These are phyloP conservation scores for Sisor rabdophorus DNA, from an alignment of 2,113 vertebrate species.

Conservation along the genomic window DNA sequence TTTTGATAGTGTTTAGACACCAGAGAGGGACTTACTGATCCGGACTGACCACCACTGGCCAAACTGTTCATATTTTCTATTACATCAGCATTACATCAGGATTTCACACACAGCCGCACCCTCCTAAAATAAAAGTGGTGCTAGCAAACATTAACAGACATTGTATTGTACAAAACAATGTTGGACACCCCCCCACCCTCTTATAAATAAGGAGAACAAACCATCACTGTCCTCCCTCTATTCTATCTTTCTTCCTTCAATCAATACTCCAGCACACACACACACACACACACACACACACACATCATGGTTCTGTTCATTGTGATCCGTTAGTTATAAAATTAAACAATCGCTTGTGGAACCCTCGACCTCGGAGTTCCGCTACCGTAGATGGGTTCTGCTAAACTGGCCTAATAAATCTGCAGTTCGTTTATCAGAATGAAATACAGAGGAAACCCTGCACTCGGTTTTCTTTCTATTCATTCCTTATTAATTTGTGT, in stretches of 20 bases:
- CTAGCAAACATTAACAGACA: no score
- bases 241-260: slow-evolving; percentile 15
- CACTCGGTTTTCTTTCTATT: neutral
- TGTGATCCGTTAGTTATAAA: slow-evolving; percentile 10
- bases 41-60: no score
- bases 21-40: no score
- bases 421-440: neutral
- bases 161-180: no score
- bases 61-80: no score
- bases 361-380: neutral
- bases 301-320: neutral
- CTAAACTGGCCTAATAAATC: slow-evolving; percentile 5
- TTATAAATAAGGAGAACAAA: slow-evolving; percentile 22
- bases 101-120: no score
- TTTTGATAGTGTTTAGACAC: no score
- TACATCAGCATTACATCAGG: no score
- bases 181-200: no score
- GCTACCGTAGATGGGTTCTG: neutral
- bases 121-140: no score
- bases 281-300: neutral
- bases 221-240: slow-evolving; percentile 38
- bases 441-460: slow-evolving; percentile 21
- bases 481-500: slow-evolving; percentile 23
- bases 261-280: neutral
- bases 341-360: neutral